Evolutionary conservation across 2,888 invertebrate species (phyloP).

Genomic region (Smittia aterrima): DNA sequence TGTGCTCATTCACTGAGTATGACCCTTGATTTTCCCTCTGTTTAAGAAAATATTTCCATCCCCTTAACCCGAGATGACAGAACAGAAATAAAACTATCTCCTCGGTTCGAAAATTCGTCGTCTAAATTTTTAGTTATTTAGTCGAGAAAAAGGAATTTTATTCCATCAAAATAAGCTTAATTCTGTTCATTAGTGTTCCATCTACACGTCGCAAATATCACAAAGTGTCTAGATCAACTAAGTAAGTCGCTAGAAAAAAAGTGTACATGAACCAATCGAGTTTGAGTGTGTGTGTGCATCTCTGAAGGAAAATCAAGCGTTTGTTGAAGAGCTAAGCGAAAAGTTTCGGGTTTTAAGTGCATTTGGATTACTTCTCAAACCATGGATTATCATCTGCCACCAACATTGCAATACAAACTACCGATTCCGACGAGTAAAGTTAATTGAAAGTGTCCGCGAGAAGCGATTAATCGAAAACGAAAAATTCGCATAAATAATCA

Average conservation of each 20-base stretch:
- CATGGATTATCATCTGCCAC: conserved; percentile 35
- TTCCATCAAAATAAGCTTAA: conserved; percentile 21
- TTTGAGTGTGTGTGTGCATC: conserved; percentile 38
- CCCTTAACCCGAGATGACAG: too few species aligned
- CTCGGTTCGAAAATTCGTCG: not conserved
- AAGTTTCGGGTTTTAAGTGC: not conserved
- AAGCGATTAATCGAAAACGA: conserved; percentile 21
- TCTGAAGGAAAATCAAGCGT: conserved; percentile 31
- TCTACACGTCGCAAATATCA: not conserved
- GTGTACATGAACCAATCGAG: conserved; percentile 9
- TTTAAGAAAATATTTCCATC: too few species aligned
- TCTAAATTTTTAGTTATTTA: not conserved
- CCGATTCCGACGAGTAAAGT: not conserved
- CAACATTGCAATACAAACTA: conserved; percentile 34
- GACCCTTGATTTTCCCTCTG: too few species aligned
- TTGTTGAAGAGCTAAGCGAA: conserved; percentile 25
- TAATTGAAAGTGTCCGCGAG: conserved; percentile 21
- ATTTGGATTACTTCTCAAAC: conserved; percentile 11
- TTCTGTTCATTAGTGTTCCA: conserved; percentile 11
- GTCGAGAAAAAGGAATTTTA: conserved; percentile 13
- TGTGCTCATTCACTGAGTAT: too few species aligned
- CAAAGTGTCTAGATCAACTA: conserved; percentile 15
- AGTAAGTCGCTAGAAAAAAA: conserved; percentile 20
- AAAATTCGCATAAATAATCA: conserved; percentile 40
- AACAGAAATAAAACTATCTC: too few species aligned